Conservation (phyloP, 2,888 invertebrate species). For the Leptinotarsa tumamoca region DNA sequence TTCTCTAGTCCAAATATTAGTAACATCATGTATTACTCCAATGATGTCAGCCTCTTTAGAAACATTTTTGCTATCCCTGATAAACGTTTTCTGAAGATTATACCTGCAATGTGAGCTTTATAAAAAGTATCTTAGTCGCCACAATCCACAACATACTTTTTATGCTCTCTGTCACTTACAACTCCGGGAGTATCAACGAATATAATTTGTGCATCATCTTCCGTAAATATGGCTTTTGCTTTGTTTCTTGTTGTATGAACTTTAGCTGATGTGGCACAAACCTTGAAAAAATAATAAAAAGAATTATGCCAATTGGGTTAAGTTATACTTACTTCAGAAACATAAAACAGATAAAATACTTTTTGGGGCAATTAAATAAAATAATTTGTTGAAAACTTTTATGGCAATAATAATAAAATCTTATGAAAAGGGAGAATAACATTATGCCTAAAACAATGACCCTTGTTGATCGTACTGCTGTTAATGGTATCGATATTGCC, state of each 20-base stretch:
- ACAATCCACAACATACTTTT: conserved; percentile 68
- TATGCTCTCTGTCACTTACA: conserved; percentile 76
- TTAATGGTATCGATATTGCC: too few species aligned
- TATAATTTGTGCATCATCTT: conserved; percentile 86
- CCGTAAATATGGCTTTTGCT: conserved; percentile 78
- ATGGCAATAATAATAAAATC: too few species aligned
- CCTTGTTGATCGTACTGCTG: too few species aligned
- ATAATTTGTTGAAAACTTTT: too few species aligned
- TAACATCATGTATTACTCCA: conserved; percentile 88
- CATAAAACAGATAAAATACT: too few species aligned
- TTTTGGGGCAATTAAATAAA: too few species aligned
- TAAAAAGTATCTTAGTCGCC: background rate
- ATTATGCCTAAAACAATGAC: too few species aligned
- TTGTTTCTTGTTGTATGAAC: conserved; percentile 89
- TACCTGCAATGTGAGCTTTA: conserved; percentile 64
- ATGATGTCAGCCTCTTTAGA: conserved; percentile 82
- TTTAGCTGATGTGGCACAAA: conserved; percentile 91
- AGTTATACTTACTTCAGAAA: too few species aligned
- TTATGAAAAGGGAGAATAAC: too few species aligned
- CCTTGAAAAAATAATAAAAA: conserved; percentile 68
- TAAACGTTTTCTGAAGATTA: conserved; percentile 71
- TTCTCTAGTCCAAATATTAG: conserved; percentile 77
- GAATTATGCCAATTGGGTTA: too few species aligned
- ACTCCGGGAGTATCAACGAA: conserved; percentile 96
- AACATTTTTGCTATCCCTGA: conserved; percentile 72